Percentiles rank a stretch among this genome's conserved stretches.
Conservation (phyloP, 2,113 vertebrate species). For the Callipepla californica region DNA sequence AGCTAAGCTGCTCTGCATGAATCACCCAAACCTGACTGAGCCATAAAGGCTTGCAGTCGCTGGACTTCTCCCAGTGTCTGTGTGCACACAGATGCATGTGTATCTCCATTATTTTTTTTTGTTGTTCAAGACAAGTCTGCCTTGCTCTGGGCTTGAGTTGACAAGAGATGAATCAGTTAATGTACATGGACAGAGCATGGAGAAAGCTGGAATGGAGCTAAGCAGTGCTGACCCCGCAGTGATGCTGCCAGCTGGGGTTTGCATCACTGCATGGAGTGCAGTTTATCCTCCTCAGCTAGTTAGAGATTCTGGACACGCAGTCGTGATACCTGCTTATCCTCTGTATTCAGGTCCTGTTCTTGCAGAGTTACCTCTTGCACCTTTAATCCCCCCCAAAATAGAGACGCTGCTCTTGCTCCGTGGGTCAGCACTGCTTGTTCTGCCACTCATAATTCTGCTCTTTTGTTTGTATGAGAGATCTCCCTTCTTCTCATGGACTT, state of each 20-base stretch:
- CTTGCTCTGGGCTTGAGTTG: neutral
- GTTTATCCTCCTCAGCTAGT: neutral
- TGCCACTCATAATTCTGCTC: neutral
- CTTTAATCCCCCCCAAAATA: neutral
- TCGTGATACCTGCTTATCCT: neutral
- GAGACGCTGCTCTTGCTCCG: neutral
- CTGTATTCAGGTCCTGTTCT: neutral
- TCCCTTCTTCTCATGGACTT: neutral
- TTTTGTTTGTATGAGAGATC: neutral
- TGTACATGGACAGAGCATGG: neutral
- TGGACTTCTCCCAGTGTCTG: neutral
- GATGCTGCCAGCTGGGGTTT: neutral
- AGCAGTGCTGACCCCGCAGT: neutral
- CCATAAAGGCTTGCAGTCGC: neutral
- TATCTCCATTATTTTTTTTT: neutral
- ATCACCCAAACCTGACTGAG: neutral
- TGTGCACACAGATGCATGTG: accelerated
- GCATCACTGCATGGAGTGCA: neutral
- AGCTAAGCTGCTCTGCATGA: neutral
- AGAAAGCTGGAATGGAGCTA: neutral
- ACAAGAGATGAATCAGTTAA: neutral
- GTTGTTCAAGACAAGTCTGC: neutral
- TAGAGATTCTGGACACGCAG: neutral
- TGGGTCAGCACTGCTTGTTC: accelerated
- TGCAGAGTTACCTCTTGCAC: neutral